Evolutionary conservation across 2,797 vertebrate species (phyloP), one percentile per base, ranked within the genome.

Genomic region (Caiman crocodilus): DNA sequence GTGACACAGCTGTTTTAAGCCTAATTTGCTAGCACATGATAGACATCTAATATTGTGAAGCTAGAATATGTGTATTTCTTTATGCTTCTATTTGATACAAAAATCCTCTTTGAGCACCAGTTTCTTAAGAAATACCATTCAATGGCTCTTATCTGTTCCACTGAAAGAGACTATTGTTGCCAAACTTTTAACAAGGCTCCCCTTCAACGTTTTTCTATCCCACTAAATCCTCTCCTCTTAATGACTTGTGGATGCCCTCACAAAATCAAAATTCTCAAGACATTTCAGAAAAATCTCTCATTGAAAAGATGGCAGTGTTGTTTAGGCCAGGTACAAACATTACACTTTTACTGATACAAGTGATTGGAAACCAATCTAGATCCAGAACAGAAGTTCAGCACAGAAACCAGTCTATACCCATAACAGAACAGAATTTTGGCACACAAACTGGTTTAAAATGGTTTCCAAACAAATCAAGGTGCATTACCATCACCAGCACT

Each of bases 31-130:
- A 84, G 73, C 92, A 80, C 78, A 82, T 90, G 50, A 79, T 0
- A 0, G 17, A 63, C 15, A 4, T 84, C 88, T 87, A 94, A 80
- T 30, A 90, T 89, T 85, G 56, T 89, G 92, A 85, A 89, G 83
- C 92, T 89, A 76, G 94, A 96, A 88, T 82, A 84, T 15, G 59
- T 90, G 78, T 87, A 58, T 74, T 25, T 82, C 92, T 89, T 84
- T 92, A 90, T 84, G 64, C 76, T 78, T 57, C 58, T 90, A 92
- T 78, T 87, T 67, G 56, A 90, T 85, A 80, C 5, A 79, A 28
- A 92, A 92, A 90, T 30, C 50, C 75, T 86, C 90, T 84, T 42
- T 93, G 76, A 90, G 76, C 58, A 59, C 56, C 28, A 30, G 42
- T 90, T 87, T 86, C 55, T 60, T 84, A 84, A 88, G 67, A 20